A percentile compares a stretch with the other conserved stretches of the same genome.
Conservation (phyloP, 2,888 invertebrate genomes). For the Blastobasis lacticolella region DNA sequence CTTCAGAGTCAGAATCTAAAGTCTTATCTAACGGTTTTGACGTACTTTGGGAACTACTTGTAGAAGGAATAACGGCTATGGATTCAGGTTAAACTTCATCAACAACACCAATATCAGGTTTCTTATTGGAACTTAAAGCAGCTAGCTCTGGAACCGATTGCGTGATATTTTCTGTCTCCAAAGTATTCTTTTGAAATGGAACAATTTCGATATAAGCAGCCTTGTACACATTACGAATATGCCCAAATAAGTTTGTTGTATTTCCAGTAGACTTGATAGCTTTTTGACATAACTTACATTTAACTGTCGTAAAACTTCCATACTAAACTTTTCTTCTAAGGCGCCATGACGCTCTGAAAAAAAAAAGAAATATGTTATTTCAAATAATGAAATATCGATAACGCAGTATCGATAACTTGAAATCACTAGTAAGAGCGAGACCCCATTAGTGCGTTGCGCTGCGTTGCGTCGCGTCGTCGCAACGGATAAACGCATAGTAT, state of each 20-base stretch:
- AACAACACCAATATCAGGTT: background rate
- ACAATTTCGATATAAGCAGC: background rate
- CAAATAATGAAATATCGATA: background rate
- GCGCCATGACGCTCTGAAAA: background rate
- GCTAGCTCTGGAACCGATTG: background rate
- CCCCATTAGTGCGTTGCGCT: too few relatives aligned
- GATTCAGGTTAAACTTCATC: background rate
- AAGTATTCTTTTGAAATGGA: background rate
- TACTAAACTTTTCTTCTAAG: background rate
- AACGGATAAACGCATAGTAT: too few relatives aligned
- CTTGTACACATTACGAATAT: background rate
- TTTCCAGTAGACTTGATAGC: background rate
- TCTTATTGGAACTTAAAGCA: background rate
- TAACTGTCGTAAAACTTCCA: background rate
- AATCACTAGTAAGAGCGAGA: too few relatives aligned
- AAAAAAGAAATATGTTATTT: background rate
- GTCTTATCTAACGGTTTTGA: background rate
- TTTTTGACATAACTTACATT: constrained; percentile 3
- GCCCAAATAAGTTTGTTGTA: background rate
- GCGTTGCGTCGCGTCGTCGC: too few relatives aligned
- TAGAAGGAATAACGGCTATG: background rate
- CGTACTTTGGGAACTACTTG: background rate
- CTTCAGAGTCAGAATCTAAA: background rate
- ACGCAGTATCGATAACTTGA: background rate
- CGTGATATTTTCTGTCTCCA: background rate